Conservation (phyloP, 2,113 vertebrate species). For the Clarias magur region DNA sequence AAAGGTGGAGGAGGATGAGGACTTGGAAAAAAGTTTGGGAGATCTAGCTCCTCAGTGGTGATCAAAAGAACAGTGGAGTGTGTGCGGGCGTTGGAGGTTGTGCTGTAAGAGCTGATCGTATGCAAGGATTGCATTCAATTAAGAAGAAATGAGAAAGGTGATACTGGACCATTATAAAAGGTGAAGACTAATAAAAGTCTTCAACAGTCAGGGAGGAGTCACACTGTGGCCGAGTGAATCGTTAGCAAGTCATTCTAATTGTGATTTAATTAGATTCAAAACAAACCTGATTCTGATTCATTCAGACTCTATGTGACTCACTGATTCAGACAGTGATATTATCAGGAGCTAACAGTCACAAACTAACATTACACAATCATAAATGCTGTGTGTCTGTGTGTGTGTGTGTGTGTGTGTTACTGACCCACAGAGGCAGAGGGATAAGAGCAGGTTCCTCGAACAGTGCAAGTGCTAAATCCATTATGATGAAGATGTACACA, state of each 20-base stretch:
- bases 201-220: neutral
- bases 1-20: too few relatives aligned
- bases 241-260: neutral
- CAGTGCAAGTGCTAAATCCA: constrained; percentile 81
- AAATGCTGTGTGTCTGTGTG: neutral
- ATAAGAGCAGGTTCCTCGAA: constrained; percentile 87
- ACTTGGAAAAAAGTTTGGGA: too few relatives aligned
- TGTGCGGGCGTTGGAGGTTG: too few relatives aligned
- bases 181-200: too few relatives aligned
- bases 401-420: constrained; percentile 42
- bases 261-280: neutral
- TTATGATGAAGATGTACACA: constrained; percentile 84
- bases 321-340: neutral
- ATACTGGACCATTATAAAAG: too few relatives aligned
- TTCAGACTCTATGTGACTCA: neutral
- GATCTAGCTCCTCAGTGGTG: too few relatives aligned
- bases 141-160: too few relatives aligned
- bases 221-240: neutral
- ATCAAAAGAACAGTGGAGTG: too few relatives aligned
- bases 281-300: neutral
- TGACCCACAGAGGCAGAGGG: constrained; percentile 81
- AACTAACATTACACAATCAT: neutral
- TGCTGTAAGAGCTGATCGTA: too few relatives aligned
- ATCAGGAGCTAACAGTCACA: neutral
- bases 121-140: too few relatives aligned